These are phyloP conservation scores for Pelecanoides urinatrix DNA, from an alignment of 2,113 vertebrate genomes.

Conservation along the genomic window DNA sequence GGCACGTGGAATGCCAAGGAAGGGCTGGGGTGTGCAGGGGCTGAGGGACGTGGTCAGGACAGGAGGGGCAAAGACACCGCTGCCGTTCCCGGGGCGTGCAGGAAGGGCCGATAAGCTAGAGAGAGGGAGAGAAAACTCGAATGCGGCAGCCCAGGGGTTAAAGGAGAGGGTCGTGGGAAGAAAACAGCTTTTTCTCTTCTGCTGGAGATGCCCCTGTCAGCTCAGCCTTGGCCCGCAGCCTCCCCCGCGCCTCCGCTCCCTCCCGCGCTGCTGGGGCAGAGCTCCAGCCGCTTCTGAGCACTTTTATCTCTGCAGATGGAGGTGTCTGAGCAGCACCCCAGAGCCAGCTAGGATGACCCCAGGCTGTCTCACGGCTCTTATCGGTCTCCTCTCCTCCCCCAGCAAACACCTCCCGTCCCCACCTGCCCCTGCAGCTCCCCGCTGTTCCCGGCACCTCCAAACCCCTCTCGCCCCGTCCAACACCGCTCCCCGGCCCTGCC, in stretches of 20 bases:
- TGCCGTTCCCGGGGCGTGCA: accelerated
- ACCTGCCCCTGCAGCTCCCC: not conserved
- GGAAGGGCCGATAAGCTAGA: not conserved
- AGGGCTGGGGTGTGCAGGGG: too few relatives aligned
- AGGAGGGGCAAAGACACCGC: not conserved
- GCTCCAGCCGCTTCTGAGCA: not conserved
- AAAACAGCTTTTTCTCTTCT: not conserved
- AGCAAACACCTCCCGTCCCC: not conserved
- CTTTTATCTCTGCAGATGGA: not conserved
- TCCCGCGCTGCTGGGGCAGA: accelerated
- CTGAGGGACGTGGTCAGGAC: not conserved
- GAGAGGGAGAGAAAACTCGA: not conserved
- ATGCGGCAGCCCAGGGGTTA: not conserved
- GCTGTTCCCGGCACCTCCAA: not conserved
- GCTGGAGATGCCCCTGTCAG: not conserved
- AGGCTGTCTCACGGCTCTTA: not conserved
- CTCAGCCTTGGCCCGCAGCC: not conserved
- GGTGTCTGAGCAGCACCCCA: not conserved
- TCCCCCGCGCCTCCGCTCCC: not conserved
- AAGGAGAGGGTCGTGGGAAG: not conserved
- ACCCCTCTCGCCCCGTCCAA: not conserved
- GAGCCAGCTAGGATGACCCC: not conserved
- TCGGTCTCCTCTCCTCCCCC: not conserved
- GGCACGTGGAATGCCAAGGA: not conserved
- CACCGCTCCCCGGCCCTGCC: not conserved